Evolutionary conservation across 2,888 invertebrate genomes (phyloP).

Genomic region (Augochlorella aurata): DNA sequence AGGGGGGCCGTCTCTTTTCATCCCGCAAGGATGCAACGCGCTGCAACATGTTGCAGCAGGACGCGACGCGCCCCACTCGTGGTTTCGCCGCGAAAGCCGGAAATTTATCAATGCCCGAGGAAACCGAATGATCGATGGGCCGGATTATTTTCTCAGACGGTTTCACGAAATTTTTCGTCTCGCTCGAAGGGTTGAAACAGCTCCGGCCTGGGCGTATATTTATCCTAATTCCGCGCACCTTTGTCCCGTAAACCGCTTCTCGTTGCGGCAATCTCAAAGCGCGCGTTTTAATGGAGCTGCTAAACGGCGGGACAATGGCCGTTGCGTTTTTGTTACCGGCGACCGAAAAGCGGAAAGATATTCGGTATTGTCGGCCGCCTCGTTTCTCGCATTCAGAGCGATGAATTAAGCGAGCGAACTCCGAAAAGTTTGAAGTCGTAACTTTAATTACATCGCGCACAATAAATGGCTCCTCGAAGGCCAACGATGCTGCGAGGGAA

Average conservation of each 20-base stretch:
- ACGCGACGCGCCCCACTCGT: background rate
- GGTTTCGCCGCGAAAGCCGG: constrained; percentile 32
- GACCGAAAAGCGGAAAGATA: constrained; percentile 16
- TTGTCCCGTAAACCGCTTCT: background rate
- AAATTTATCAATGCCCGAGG: constrained; percentile 33
- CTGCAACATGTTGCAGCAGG: background rate
- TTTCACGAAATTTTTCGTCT: background rate
- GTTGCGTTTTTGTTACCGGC: constrained; percentile 7
- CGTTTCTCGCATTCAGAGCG: background rate
- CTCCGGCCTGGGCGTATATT: constrained; percentile 1
- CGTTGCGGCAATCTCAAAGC: background rate
- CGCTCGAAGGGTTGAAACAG: constrained; percentile 13
- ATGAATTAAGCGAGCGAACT: background rate
- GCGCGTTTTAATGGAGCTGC: background rate
- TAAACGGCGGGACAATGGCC: constrained; percentile 19
- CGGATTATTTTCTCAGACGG: constrained; percentile 5
- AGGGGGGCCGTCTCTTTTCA: constrained; percentile 64
- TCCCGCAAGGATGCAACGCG: constrained; percentile 10
- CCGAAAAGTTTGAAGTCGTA: background rate
- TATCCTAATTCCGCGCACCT: background rate
- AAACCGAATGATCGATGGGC: constrained; percentile 41
- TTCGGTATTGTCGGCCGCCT: background rate
- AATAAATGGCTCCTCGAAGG: background rate
- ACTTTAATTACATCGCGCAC: constrained; percentile 1
- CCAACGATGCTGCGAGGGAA: background rate